Conservation (phyloP, 1,140 invertebrate genomes). For the Megathymus violae region DNA sequence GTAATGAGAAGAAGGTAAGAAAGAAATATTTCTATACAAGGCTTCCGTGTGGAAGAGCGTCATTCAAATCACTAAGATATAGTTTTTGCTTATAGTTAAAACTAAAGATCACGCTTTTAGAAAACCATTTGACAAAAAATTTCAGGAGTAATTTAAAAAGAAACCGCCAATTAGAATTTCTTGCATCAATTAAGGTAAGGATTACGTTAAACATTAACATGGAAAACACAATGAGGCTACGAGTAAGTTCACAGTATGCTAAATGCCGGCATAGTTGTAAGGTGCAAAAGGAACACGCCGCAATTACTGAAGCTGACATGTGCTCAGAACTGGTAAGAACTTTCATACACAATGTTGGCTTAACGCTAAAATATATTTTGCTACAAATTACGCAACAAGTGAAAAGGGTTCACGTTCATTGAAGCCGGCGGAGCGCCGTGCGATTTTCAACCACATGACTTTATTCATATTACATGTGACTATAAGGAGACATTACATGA, state of each 20-base stretch:
- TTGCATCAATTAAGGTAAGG: not conserved
- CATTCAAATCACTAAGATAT: no score
- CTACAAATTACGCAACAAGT: conserved; percentile 55
- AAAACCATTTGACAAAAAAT: conserved; percentile 2
- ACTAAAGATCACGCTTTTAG: no score
- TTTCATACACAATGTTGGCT: conserved; percentile 50
- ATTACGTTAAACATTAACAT: conserved; percentile 17
- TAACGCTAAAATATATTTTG: conserved; percentile 46
- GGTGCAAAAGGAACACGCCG: conserved; percentile 49
- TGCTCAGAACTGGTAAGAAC: conserved; percentile 50
- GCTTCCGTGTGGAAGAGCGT: no score
- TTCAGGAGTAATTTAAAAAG: not conserved
- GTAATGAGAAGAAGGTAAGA: no score
- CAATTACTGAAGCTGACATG: conserved; percentile 55
- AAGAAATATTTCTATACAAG: no score
- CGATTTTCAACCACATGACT: conserved; percentile 16
- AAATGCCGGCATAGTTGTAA: conserved; percentile 46
- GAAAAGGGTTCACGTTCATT: conserved; percentile 46
- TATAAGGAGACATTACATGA: conserved; percentile 14
- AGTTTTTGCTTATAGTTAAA: no score
- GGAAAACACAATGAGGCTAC: conserved; percentile 33
- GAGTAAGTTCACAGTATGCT: conserved; percentile 34
- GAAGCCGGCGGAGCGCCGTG: conserved; percentile 29
- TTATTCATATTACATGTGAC: no score
- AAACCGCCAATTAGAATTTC: not conserved